phyloP scores from a whole-genome alignment of 2,888 invertebrate species.

The Lacanobia wlatinum region DNA sequence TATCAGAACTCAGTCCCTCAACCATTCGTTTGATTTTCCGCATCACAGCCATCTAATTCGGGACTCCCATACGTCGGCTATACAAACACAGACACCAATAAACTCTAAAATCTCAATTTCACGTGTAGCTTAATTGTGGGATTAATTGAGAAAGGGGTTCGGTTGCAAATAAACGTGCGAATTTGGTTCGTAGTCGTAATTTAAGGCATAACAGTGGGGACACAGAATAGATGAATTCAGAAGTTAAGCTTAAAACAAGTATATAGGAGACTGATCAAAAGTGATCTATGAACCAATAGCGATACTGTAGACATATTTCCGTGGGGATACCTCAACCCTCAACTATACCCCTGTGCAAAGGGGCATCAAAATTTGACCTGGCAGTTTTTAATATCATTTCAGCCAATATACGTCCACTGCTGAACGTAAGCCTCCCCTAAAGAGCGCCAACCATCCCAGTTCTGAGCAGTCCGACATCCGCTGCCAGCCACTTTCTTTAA shows the following conservation, averaged over 20 bases:
- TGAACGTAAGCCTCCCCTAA: too few relatives aligned
- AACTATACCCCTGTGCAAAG: too few relatives aligned
- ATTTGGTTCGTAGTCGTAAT: constrained; percentile 42
- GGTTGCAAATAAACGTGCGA: constrained; percentile 48
- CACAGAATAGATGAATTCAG: constrained; percentile 3
- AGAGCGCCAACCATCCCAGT: too few relatives aligned
- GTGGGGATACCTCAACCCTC: too few relatives aligned
- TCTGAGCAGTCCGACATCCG: too few relatives aligned
- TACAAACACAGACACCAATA: constrained; percentile 31
- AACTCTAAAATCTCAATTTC: constrained; percentile 55
- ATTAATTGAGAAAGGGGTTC: constrained; percentile 57
- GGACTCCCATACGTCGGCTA: neutral
- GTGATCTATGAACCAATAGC: too few relatives aligned
- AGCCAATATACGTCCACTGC: too few relatives aligned
- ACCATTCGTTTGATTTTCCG: constrained; percentile 27
- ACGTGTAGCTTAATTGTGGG: constrained; percentile 53
- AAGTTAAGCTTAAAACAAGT: neutral
- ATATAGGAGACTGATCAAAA: too few relatives aligned
- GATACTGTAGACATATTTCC: too few relatives aligned
- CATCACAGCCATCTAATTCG: constrained; percentile 11
- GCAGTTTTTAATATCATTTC: too few relatives aligned
- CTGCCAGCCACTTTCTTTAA: too few relatives aligned
- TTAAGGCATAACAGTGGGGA: constrained; percentile 35
- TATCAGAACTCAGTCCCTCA: neutral
- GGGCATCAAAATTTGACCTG: too few relatives aligned